phyloP scores from a whole-genome alignment of 2,797 vertebrate species.

The Brachymystax lenok region DNA sequence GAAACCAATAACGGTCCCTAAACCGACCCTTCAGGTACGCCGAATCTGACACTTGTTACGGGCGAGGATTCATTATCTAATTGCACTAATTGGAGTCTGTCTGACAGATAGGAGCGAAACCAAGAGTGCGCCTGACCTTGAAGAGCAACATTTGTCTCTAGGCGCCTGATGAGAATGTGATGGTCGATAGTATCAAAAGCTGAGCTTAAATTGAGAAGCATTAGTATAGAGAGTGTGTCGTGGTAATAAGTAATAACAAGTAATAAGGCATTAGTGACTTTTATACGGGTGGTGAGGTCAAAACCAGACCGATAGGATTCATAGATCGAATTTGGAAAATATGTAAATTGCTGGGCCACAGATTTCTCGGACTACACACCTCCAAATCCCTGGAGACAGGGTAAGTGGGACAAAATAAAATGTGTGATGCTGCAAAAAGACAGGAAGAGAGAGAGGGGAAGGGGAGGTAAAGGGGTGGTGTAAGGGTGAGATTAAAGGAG shows the following conservation, averaged over 20 bases:
- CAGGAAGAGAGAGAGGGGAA: neutral
- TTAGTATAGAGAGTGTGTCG: neutral
- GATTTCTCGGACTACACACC: no score
- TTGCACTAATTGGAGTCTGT: no score
- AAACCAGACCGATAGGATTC: neutral
- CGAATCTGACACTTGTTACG: no score
- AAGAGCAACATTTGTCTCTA: neutral
- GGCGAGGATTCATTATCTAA: no score
- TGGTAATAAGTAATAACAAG: no score
- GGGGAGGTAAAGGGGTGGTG: neutral
- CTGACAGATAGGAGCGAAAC: neutral
- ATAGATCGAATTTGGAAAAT: neutral
- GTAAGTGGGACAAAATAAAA: conserved; percentile 9
- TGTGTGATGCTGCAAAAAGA: neutral
- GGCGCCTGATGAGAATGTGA: neutral
- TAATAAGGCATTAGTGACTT: neutral
- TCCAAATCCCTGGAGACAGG: neutral
- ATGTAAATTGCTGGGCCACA: neutral
- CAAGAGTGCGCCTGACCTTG: neutral
- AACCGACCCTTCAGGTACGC: no score
- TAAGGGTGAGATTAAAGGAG: neutral
- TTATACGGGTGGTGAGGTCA: neutral
- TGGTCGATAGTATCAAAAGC: neutral
- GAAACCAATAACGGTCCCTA: no score
- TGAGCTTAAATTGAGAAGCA: neutral